Evolutionary conservation across 2,113 vertebrate species (phyloP).

Genomic region (Spilogale gracilis): DNA sequence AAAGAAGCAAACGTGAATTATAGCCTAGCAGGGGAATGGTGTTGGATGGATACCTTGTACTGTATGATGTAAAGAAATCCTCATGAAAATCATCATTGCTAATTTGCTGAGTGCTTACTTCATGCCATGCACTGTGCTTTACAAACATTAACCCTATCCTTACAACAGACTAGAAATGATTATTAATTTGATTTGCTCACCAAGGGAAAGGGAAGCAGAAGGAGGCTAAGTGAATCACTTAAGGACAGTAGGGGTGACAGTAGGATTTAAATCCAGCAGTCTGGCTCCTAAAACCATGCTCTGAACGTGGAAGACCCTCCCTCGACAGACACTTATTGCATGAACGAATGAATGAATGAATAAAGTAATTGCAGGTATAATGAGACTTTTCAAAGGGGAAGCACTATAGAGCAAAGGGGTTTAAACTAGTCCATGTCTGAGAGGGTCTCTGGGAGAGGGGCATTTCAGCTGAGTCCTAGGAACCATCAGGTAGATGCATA

Average conservation of each 20-base stretch:
- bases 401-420: neutral
- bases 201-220: neutral
- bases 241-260: neutral
- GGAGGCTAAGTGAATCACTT: neutral
- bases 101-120: neutral
- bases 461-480: neutral
- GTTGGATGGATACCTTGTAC: neutral
- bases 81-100: neutral
- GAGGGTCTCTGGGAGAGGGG: neutral
- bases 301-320: neutral
- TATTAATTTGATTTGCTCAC: constrained; percentile 45
- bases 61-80: neutral
- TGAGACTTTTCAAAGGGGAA: neutral
- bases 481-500: neutral
- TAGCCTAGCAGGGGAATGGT: neutral
- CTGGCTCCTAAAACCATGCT: neutral
- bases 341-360: neutral
- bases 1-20: neutral
- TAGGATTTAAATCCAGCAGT: neutral
- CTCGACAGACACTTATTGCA: neutral
- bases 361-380: neutral
- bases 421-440: neutral
- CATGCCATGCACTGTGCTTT: neutral
- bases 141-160: neutral
- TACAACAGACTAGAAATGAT: neutral